Percentiles rank a stretch among this genome's conserved stretches.
These are phyloP conservation scores for Polydrusus cervinus DNA, from an alignment of 2,888 invertebrate species.

Conservation along the genomic window DNA sequence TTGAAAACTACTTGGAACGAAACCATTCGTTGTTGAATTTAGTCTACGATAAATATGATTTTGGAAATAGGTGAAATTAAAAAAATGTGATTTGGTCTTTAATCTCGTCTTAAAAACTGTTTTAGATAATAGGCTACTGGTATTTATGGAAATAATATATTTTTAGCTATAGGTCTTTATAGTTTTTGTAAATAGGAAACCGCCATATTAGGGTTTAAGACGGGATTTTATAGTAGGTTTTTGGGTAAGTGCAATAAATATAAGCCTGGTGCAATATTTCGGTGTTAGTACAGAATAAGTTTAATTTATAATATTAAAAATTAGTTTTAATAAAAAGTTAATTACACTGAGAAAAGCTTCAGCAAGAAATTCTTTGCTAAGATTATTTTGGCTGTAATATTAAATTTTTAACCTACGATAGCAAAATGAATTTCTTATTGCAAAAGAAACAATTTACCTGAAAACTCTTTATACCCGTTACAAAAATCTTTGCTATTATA, in stretches of 20 bases:
- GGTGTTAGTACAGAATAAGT: not conserved
- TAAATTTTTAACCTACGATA: no score
- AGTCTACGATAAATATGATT: not conserved
- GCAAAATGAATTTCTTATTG: no score
- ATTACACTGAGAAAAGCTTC: no score
- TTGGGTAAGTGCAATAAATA: constrained; percentile 36
- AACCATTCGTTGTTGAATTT: not conserved
- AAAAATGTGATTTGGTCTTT: constrained; percentile 1
- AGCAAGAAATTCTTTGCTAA: no score
- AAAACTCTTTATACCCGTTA: no score
- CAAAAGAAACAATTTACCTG: no score
- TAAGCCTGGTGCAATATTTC: constrained; percentile 50
- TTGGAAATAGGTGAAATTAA: constrained; percentile 24
- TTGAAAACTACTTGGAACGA: no score
- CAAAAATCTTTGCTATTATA: no score
- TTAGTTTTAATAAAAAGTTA: no score
- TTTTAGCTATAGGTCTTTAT: not conserved
- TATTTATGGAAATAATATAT: not conserved
- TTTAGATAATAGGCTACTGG: not conserved
- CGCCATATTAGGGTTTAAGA: constrained; percentile 38
- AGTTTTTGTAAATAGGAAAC: constrained; percentile 8
- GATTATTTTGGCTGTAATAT: no score
- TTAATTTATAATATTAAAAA: constrained; percentile 15
- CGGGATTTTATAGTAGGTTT: not conserved
- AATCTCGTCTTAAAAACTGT: not conserved